Conservation (phyloP, 2,888 invertebrate species). For the Brenthis hecate region DNA sequence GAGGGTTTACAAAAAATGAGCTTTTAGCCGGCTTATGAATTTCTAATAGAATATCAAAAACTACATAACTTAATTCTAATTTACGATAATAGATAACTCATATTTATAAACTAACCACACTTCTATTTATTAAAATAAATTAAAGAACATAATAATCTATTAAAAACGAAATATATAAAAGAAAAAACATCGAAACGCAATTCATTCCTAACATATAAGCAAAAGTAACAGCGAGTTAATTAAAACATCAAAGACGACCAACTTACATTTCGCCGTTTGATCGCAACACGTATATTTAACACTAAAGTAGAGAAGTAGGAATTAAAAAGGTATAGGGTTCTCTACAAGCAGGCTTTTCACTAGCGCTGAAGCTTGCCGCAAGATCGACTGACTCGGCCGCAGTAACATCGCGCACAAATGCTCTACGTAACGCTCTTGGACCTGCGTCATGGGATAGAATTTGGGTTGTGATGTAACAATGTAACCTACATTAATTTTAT, state of each 20-base stretch:
- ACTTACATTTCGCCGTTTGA: constrained; percentile 41
- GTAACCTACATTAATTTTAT: constrained; percentile 23
- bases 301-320: constrained; percentile 15
- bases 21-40: no score
- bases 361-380: constrained; percentile 68
- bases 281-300: constrained; percentile 14
- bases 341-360: constrained; percentile 38
- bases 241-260: constrained; percentile 2
- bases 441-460: constrained; percentile 44
- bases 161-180: no score
- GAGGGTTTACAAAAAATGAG: no score
- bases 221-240: constrained; percentile 1
- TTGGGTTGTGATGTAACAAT: constrained; percentile 15
- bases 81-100: no score
- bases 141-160: no score
- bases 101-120: no score
- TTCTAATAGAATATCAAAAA: no score
- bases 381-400: constrained; percentile 70
- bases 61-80: no score
- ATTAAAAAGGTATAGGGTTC: constrained; percentile 5
- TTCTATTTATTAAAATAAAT: no score
- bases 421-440: constrained; percentile 44
- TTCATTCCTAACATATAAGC: no score
- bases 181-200: no score
- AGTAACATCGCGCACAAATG: constrained; percentile 67